Conservation (phyloP, 2,113 vertebrate genomes). For the Sylvietta virens region DNA sequence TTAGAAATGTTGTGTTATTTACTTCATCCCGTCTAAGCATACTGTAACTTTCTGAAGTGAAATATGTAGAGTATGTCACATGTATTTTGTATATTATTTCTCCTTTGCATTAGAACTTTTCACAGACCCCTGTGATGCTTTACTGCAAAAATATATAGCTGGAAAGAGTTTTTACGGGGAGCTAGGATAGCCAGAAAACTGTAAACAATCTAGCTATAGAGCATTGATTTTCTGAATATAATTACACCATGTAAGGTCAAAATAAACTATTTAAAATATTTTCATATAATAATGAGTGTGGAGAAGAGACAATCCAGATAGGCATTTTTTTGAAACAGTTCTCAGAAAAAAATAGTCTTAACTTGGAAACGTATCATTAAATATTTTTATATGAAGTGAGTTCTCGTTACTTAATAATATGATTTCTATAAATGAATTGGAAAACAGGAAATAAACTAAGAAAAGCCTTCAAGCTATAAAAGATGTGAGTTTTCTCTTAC, state of each 20-base stretch:
- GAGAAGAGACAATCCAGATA: neutral
- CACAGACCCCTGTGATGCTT: neutral
- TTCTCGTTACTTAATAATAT: neutral
- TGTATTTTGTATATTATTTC: neutral
- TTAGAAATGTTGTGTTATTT: neutral
- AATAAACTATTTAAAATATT: neutral
- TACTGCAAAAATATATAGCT: neutral
- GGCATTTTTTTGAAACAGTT: rapidly evolving
- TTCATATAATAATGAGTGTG: neutral
- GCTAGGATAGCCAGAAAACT: neutral
- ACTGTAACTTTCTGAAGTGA: neutral
- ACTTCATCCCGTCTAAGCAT: neutral
- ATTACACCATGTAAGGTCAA: neutral
- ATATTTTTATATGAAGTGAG: neutral
- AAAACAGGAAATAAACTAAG: neutral
- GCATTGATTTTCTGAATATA: neutral
- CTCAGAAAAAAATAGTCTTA: neutral
- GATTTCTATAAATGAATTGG: neutral
- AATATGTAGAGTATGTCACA: rapidly evolving
- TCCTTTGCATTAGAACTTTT: neutral
- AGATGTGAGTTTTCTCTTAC: neutral
- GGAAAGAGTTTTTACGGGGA: neutral
- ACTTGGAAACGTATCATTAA: neutral
- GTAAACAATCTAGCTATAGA: neutral
- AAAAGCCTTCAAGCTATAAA: neutral